A percentile compares a stretch with the other conserved stretches of the same genome.
These are phyloP conservation scores for Melospiza melodia DNA, from an alignment of 2,113 vertebrate species.

Conservation along the genomic window DNA sequence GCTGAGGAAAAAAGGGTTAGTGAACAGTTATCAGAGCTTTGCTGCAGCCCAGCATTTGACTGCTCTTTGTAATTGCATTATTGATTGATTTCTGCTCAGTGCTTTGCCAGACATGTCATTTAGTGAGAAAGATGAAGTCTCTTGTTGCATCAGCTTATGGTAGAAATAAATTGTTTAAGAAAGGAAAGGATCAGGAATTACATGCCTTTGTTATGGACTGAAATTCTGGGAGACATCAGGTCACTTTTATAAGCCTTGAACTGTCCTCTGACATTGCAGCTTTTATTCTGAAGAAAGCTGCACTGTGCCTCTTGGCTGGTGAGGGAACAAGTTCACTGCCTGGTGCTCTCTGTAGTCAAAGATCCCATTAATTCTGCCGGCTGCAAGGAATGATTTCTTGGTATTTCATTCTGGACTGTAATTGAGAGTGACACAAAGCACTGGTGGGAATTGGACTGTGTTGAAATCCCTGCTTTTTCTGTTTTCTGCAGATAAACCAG, in stretches of 20 bases:
- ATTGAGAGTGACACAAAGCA: slow-evolving; percentile 54
- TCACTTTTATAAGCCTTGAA: slow-evolving; percentile 36
- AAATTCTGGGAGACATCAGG: slow-evolving; percentile 8
- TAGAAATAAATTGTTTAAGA: slow-evolving; percentile 11
- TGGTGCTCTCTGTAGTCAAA: slow-evolving; percentile 50
- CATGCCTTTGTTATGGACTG: not conserved
- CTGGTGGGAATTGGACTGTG: slow-evolving; percentile 28
- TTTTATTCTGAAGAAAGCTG: slow-evolving; percentile 52
- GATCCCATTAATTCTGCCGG: slow-evolving; percentile 56
- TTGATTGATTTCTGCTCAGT: not conserved
- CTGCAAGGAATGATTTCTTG: slow-evolving; percentile 8
- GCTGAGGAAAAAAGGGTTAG: not conserved
- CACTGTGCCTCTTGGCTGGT: slow-evolving; percentile 51
- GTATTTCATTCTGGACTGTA: slow-evolving; percentile 50
- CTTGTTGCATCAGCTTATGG: not conserved
- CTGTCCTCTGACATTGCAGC: slow-evolving; percentile 34
- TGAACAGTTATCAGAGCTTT: not conserved
- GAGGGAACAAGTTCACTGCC: slow-evolving; percentile 32
- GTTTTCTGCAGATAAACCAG: slow-evolving; percentile 15
- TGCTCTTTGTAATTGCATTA: not conserved
- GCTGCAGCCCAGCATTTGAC: not conserved
- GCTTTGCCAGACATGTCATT: not conserved
- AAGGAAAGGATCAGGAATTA: slow-evolving; percentile 4
- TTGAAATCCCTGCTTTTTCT: slow-evolving; percentile 25
- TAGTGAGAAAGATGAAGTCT: not conserved